A percentile compares a stretch with the other conserved stretches of the same genome.
Conservation (phyloP, 2,888 invertebrate species). For the Eristalis tenax region DNA sequence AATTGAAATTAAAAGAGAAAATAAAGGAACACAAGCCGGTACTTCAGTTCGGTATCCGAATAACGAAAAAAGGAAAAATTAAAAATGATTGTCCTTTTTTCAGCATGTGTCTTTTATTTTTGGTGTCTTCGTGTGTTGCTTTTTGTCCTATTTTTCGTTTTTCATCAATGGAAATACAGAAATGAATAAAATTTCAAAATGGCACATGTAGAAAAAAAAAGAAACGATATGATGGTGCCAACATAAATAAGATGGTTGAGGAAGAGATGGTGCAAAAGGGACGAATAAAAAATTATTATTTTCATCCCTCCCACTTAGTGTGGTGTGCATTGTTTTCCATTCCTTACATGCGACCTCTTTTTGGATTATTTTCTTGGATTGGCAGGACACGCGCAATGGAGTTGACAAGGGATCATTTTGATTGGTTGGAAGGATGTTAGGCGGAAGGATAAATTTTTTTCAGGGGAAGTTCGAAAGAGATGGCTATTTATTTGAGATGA, state of each 20-base stretch:
- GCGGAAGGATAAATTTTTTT: constrained; percentile 45
- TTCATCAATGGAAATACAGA: constrained; percentile 72
- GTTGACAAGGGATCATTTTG: constrained; percentile 11
- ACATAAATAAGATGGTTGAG: constrained; percentile 20
- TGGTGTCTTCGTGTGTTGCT: constrained; percentile 51
- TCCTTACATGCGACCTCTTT: constrained; percentile 34
- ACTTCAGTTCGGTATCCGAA: constrained; percentile 50
- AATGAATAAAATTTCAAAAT: constrained; percentile 72
- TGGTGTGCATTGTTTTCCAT: constrained; percentile 53
- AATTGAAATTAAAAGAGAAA: constrained; percentile 42
- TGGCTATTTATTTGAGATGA: neutral
- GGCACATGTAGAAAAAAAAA: constrained; percentile 54
- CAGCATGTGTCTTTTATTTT: constrained; percentile 57
- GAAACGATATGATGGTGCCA: constrained; percentile 13
- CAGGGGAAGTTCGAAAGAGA: constrained; percentile 35
- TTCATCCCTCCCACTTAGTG: constrained; percentile 67
- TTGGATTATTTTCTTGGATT: constrained; percentile 8
- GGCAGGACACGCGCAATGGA: constrained; percentile 49
- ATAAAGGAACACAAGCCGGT: constrained; percentile 11
- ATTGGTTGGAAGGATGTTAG: constrained; percentile 48
- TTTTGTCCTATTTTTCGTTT: constrained; percentile 71
- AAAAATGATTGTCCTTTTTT: constrained; percentile 65
- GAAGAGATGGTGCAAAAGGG: constrained; percentile 53
- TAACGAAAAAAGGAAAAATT: constrained; percentile 55
- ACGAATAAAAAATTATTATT: constrained; percentile 62